These are phyloP conservation scores for Homarus gammarus DNA, from an alignment of 2,888 invertebrate genomes.

Conservation along the genomic window DNA sequence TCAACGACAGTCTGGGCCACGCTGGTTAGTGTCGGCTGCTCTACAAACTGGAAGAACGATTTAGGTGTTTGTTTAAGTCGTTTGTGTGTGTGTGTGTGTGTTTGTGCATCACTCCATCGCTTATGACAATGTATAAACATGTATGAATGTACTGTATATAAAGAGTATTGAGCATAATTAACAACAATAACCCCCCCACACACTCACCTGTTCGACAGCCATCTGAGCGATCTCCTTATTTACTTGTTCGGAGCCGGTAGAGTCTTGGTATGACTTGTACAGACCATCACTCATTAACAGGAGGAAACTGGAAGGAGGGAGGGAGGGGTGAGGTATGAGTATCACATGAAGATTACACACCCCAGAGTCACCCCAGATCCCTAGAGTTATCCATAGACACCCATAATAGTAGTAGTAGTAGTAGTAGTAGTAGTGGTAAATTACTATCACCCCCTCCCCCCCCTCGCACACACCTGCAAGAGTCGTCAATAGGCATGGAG, in stretches of 20 bases:
- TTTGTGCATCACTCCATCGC: no score
- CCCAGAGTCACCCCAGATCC: no score
- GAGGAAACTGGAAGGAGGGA: slow-evolving; percentile 85
- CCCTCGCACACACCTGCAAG: slow-evolving; percentile 85
- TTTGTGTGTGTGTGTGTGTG: no score
- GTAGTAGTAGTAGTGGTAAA: no score
- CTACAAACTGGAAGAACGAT: slow-evolving; percentile 84
- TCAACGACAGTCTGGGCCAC: slow-evolving; percentile 93
- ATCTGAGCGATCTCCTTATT: slow-evolving; percentile 89
- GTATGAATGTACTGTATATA: no score
- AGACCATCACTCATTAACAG: slow-evolving; percentile 92
- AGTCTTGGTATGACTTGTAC: slow-evolving; percentile 90
- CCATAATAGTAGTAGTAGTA: no score
- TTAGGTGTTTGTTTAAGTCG: no score
- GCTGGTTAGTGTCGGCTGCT: slow-evolving; percentile 87
- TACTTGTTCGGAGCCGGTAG: slow-evolving; percentile 87
- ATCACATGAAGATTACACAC: no score
- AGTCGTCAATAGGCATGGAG: slow-evolving; percentile 88
- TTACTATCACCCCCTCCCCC: no score
- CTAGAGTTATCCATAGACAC: no score
- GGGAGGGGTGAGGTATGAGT: no score
- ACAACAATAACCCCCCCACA: not conserved
- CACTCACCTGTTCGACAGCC: slow-evolving; percentile 86
- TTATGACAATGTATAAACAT: no score
- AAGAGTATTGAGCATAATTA: not conserved